A percentile compares a stretch with the other conserved stretches of the same genome.
Conservation (phyloP, 2,113 vertebrate genomes). For the Cettia cetti region DNA sequence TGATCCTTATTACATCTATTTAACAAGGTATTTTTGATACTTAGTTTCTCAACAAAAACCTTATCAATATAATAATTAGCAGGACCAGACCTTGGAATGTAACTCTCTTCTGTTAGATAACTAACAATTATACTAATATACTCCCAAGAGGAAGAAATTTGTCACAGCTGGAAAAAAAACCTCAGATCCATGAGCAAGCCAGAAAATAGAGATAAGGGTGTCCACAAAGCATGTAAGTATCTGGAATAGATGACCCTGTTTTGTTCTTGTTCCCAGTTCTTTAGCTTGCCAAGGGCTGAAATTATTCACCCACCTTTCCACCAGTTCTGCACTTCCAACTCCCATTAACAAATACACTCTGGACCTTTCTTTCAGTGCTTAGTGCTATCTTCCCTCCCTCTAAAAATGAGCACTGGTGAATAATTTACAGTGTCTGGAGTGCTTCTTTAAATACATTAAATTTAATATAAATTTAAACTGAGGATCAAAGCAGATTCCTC, state of each 20-base stretch:
- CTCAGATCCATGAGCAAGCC: not conserved
- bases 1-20: not conserved
- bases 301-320: not conserved
- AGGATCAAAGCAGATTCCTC: not conserved
- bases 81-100: not conserved
- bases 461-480: not conserved
- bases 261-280: not conserved
- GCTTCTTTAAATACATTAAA: not conserved
- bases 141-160: not conserved
- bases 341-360: not conserved
- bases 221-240: not conserved
- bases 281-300: not conserved
- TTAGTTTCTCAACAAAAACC: not conserved
- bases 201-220: not conserved
- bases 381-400: not conserved
- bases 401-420: not conserved
- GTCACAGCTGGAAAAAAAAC: not conserved
- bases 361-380: not conserved
- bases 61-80: not conserved
- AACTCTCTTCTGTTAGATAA: not conserved
- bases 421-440: not conserved
- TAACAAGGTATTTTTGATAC: not conserved
- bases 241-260: not conserved
- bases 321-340: not conserved
- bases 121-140: not conserved